A percentile compares a stretch with the other conserved stretches of the same genome.
Conservation (phyloP, 2,888 invertebrate genomes). For the Adineta ricciae region DNA sequence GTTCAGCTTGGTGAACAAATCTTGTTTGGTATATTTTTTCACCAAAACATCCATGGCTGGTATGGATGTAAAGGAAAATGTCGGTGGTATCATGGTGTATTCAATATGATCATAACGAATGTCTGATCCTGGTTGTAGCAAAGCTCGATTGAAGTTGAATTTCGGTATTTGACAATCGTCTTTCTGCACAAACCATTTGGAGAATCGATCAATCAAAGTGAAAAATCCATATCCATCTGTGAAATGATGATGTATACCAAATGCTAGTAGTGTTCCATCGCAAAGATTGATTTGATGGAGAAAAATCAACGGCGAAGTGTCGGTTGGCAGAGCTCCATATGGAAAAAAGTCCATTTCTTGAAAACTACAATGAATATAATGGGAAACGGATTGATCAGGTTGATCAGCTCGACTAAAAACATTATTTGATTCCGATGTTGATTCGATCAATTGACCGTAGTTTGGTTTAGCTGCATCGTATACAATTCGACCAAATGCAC, state of each 20-base stretch:
- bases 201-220: background rate
- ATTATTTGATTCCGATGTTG: background rate
- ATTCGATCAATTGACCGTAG: background rate
- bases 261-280: background rate
- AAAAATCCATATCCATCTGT: background rate
- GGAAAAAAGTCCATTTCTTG: background rate
- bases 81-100: background rate
- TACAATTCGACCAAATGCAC: background rate
- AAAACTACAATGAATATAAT: background rate
- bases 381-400: background rate
- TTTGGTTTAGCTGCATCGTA: background rate
- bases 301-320: background rate
- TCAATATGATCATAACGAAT: background rate
- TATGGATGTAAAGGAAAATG: background rate
- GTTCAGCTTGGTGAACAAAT: background rate
- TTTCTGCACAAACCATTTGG: background rate
- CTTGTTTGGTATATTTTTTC: background rate
- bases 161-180: background rate
- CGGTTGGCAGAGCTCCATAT: background rate
- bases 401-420: background rate
- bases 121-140: background rate
- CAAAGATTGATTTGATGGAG: background rate
- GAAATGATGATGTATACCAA: background rate
- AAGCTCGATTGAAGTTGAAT: background rate
- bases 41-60: background rate